Base-by-base conservation (phyloP, 1,140 invertebrate genomes). In the Lasaia peninsularis region DNA sequence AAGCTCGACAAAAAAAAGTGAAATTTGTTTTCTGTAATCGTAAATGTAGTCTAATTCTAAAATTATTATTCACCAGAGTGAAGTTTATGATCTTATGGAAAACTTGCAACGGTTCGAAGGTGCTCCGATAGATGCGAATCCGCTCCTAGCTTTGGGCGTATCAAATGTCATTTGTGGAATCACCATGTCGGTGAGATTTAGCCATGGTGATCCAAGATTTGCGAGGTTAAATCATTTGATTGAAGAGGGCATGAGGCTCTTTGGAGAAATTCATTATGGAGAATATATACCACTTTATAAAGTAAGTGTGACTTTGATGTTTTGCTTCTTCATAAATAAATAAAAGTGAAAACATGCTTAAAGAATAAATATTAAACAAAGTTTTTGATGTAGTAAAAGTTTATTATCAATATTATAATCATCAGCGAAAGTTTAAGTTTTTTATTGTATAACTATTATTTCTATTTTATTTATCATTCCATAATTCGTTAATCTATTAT, bases 91-190 rank as follows among this genome's bases (percentile, higher is more conserved):
- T 34, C 92, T 97, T 52, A 90, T 97, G 9, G 80, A 87, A 1
- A 91, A 91, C 14, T 71, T 97, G 33, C 89, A 90, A 24, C 84
- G 88, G 0, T 87, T 89, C 34, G 90, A 92, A 37, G 93, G 93
- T 0, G 87, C 90, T 9, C 91, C 95, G 0, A 92, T 93, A 3
- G 93, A 95, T 69, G 78, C 96, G 12, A 94, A 94, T 3, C 92
- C 93, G 0, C 86, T 93, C 2, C 89, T 98, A 12, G 93, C 94
- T n/a, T 92, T 95, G 58, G 93, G 95, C 2, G 94, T 98, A 52
- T 96, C 94, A 73, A 98, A 98, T 80, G 96, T 98, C 0, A 97
- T 98, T 58, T 97, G 96, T 78, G 94, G 94, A 20, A 92, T 98
- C 31, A 92, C 97, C 62, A 98, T 98, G 96, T 95, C 95, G 12